Conservation (phyloP, 92 coral and sea anemone genomes). For the Zoanthus solanderi region DNA sequence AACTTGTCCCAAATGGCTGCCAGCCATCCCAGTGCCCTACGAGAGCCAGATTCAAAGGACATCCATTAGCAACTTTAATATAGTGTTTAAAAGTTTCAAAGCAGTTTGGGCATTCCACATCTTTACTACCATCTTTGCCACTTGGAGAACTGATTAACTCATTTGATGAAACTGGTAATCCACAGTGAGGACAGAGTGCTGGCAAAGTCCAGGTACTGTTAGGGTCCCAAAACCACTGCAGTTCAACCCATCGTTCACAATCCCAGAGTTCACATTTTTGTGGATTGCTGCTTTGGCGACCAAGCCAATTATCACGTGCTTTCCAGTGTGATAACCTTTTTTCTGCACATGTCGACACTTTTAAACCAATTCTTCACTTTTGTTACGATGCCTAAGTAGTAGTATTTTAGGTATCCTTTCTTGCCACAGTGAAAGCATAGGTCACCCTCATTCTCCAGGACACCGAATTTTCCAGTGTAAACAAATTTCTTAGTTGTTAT, state of each 20-base stretch:
- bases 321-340: conserved; percentile 73
- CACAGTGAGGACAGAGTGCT: conserved; percentile 63
- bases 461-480: conserved; percentile 57
- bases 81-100: conserved; percentile 67
- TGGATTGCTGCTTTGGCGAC: conserved; percentile 10
- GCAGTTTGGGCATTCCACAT: conserved; percentile 77
- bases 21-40: conserved; percentile 86
- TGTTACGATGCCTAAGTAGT: conserved; percentile 63
- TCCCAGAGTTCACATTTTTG: conserved; percentile 81
- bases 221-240: conserved; percentile 86
- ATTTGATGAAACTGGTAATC: conserved; percentile 63
- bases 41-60: conserved; percentile 68
- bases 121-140: conserved; percentile 23
- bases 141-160: conserved; percentile 57
- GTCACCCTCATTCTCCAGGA: conserved; percentile 65
- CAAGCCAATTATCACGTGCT: conserved; percentile 54
- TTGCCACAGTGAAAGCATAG: conserved; percentile 70
- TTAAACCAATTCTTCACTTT: conserved; percentile 80
- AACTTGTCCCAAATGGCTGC: conserved; percentile 81
- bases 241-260: conserved; percentile 76
- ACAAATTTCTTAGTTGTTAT: conserved; percentile 57
- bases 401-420: conserved; percentile 61
- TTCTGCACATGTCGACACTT: conserved; percentile 53
- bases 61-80: conserved; percentile 60
- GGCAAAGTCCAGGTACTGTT: conserved; percentile 68